Evolutionary conservation across 2,797 vertebrate species (phyloP).

Genomic region (Eulemur albifrons): DNA sequence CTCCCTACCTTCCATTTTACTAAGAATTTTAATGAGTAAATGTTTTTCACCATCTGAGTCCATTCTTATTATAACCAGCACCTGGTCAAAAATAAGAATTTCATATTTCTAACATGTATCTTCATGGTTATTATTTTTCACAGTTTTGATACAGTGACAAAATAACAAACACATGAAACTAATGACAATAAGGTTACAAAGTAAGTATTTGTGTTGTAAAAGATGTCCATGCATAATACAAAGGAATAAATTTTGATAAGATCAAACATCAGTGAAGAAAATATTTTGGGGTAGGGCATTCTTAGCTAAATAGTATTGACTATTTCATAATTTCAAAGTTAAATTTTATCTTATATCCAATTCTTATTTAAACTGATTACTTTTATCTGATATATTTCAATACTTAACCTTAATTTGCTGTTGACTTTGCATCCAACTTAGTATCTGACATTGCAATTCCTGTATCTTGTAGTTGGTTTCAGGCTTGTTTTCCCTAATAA

Average conservation of each 20-base stretch:
- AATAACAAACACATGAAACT: constrained; percentile 38
- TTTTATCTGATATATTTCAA: constrained; percentile 25
- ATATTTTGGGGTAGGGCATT: neutral
- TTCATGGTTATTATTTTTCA: constrained; percentile 34
- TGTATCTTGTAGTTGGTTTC: constrained; percentile 89
- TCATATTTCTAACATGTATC: neutral
- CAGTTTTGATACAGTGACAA: constrained; percentile 44
- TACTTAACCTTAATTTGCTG: constrained; percentile 81
- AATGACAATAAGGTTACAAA: neutral
- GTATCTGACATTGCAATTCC: constrained; percentile 86
- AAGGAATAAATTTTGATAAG: constrained; percentile 21
- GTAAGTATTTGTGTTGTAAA: constrained; percentile 24
- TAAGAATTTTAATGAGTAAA: constrained; percentile 84
- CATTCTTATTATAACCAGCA: constrained; percentile 89
- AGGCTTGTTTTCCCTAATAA: constrained; percentile 85
- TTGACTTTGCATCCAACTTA: constrained; percentile 83
- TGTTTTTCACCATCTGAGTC: constrained; percentile 84
- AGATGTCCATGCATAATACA: neutral
- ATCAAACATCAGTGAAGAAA: constrained; percentile 9
- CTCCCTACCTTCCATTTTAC: constrained; percentile 86
- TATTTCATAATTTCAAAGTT: constrained; percentile 31
- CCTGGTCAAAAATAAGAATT: constrained; percentile 83
- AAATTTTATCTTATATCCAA: constrained; percentile 27
- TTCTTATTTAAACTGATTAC: constrained; percentile 26
- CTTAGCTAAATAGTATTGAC: neutral